Percentiles rank a stretch among this genome's conserved stretches.
Conservation (phyloP, 2,113 vertebrate species). For the Rafetus swinhoei region DNA sequence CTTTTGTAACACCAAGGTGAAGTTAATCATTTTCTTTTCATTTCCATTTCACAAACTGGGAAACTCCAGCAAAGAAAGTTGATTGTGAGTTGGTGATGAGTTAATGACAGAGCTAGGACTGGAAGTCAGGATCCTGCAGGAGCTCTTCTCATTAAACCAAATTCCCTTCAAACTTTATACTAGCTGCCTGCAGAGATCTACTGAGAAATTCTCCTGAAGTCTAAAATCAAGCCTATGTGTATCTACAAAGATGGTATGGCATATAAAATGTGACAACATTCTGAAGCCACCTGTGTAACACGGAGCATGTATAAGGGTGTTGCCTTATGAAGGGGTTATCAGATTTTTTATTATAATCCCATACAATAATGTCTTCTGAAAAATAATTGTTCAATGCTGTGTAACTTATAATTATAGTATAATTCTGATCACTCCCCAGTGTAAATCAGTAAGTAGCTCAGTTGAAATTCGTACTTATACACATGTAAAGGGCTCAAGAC, state of each 20-base stretch:
- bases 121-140: neutral
- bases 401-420: neutral
- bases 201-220: neutral
- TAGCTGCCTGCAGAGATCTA: neutral
- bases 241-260: rapidly evolving
- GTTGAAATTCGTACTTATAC: neutral
- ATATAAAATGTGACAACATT: neutral
- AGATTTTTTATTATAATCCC: neutral
- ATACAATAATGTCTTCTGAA: neutral
- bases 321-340: neutral
- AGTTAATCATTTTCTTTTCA: neutral
- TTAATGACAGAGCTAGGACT: neutral
- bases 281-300: neutral
- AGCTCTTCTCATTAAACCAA: neutral
- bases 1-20: rapidly evolving
- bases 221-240: rapidly evolving
- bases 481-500: neutral
- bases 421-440: rapidly evolving
- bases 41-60: neutral
- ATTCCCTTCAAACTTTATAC: neutral
- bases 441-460: neutral
- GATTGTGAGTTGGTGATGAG: neutral
- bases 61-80: neutral
- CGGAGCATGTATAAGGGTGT: neutral
- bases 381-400: neutral